Percentiles rank a stretch among this genome's conserved stretches.
Evolutionary conservation across 2,113 vertebrate species (phyloP).

Genomic region (Spermophilus dauricus): DNA sequence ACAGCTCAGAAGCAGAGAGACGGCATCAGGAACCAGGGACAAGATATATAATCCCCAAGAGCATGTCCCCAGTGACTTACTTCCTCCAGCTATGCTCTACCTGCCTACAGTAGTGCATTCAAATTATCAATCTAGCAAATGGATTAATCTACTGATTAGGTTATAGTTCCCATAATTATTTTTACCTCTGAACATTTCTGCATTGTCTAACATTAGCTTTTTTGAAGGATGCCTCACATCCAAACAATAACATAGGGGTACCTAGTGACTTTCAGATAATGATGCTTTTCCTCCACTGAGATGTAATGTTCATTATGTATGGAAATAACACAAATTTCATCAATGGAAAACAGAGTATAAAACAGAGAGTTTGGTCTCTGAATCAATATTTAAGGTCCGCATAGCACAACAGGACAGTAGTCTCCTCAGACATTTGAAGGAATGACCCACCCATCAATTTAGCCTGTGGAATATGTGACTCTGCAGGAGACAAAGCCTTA

Average conservation of each 20-base stretch:
- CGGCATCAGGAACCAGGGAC: too few species aligned
- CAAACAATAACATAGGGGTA: neutral
- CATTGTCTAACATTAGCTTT: too few species aligned
- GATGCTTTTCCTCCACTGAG: neutral
- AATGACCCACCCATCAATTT: constrained; percentile 60
- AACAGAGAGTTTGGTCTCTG: neutral
- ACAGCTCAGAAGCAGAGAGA: too few species aligned
- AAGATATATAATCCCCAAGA: too few species aligned
- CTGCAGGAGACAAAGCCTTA: constrained; percentile 35
- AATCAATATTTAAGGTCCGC: constrained; percentile 47
- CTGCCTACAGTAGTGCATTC: too few species aligned
- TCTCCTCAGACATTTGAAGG: constrained; percentile 35
- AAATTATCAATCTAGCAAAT: too few species aligned
- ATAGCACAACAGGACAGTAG: neutral
- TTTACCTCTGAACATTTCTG: too few species aligned
- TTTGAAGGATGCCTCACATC: too few species aligned
- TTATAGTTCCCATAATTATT: too few species aligned
- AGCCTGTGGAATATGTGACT: constrained; percentile 29
- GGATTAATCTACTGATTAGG: too few species aligned
- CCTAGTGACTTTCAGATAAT: neutral
- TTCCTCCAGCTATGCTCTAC: too few species aligned
- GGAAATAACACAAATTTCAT: constrained; percentile 8
- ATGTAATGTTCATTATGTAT: constrained; percentile 13
- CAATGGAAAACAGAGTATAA: constrained; percentile 40
- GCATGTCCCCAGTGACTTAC: too few species aligned